Percentiles rank a stretch among this genome's conserved stretches.
Conservation (phyloP, 2,888 invertebrate genomes). For the Campoplex capitator region DNA sequence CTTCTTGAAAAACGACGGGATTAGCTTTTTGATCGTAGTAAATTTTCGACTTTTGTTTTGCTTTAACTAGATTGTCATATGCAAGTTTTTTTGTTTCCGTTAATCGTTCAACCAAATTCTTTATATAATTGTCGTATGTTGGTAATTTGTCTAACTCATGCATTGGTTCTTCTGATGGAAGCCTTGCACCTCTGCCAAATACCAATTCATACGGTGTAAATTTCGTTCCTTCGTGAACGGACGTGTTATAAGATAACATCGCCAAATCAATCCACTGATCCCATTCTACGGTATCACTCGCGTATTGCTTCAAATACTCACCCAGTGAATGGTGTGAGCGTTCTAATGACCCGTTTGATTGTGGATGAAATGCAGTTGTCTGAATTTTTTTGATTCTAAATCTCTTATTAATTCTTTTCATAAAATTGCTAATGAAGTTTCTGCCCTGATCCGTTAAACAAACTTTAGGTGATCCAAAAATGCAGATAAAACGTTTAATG, state of each 20-base stretch:
- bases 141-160: neutral
- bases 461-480: constrained; percentile 64
- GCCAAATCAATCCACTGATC: constrained; percentile 54
- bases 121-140: constrained; percentile 54
- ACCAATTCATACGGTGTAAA: constrained; percentile 54
- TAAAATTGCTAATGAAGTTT: constrained; percentile 67
- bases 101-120: constrained; percentile 44
- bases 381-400: constrained; percentile 64
- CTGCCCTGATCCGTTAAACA: constrained; percentile 71
- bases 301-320: constrained; percentile 64
- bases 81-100: constrained; percentile 47
- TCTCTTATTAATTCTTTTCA: constrained; percentile 62
- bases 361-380: constrained; percentile 56
- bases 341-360: constrained; percentile 57
- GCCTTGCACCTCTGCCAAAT: constrained; percentile 52
- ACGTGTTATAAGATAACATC: constrained; percentile 58
- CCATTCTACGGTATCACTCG: constrained; percentile 40
- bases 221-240: constrained; percentile 46
- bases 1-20: constrained; percentile 44
- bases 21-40: constrained; percentile 61
- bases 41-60: constrained; percentile 61
- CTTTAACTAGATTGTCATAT: constrained; percentile 46
- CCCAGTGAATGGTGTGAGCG: constrained; percentile 52
- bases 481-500: constrained; percentile 66
- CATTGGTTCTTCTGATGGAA: constrained; percentile 30